Percentiles rank a stretch among this genome's conserved stretches.
Conservation (phyloP, 35 echinoderm and acorn worm species). For the Ptychodera flava region DNA sequence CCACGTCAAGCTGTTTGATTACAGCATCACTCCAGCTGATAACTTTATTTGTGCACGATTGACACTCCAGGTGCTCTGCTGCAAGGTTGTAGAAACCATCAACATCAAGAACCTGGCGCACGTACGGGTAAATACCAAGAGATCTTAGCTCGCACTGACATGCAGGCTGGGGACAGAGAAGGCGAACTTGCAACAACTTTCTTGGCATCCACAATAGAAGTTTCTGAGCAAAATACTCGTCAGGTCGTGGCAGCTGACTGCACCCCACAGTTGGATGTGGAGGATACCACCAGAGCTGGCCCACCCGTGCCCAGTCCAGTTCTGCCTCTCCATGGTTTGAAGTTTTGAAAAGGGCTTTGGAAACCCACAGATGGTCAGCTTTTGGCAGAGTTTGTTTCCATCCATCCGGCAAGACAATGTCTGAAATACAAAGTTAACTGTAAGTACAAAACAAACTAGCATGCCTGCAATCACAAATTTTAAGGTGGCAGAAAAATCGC, state of each 20-base stretch:
- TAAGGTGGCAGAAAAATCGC: too few relatives aligned
- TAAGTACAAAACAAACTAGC: too few relatives aligned
- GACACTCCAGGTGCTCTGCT: constrained; percentile 53
- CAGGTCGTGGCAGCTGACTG: constrained; percentile 16
- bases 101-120: constrained; percentile 41
- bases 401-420: too few relatives aligned
- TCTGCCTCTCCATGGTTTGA: constrained; percentile 33
- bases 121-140: constrained; percentile 17
- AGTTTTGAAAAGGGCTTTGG: constrained; percentile 30
- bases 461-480: too few relatives aligned
- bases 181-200: constrained; percentile 14
- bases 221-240: constrained; percentile 13
- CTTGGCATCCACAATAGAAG: constrained; percentile 36
- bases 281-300: constrained; percentile 37
- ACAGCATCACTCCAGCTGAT: constrained; percentile 31
- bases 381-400: neutral
- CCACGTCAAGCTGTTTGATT: constrained; percentile 33
- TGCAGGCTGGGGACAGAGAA: neutral
- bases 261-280: constrained; percentile 8
- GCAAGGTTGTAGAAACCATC: constrained; percentile 44
- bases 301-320: constrained; percentile 20
- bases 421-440: too few relatives aligned
- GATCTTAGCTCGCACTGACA: too few relatives aligned
- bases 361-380: constrained; percentile 37
- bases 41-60: constrained; percentile 30